Percentiles rank a stretch among this genome's conserved stretches.
phyloP scores from a whole-genome alignment of 2,113 vertebrate genomes.

The Hiodon alosoides region DNA sequence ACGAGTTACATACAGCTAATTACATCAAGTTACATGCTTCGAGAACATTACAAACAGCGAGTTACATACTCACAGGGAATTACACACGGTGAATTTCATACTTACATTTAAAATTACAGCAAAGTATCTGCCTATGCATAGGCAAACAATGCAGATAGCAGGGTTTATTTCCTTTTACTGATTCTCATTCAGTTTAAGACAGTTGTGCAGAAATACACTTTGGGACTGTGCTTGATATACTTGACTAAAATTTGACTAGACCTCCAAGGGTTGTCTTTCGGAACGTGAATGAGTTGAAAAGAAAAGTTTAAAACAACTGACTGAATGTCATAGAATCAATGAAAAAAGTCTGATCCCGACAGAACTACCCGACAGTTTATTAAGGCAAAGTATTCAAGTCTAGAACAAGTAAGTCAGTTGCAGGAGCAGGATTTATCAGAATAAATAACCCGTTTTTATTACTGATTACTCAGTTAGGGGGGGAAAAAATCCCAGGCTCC shows the following conservation, averaged over 20 bases:
- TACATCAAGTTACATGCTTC: no score
- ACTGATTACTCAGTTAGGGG: not conserved
- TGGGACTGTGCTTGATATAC: no score
- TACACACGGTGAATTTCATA: no score
- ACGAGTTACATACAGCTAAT: no score
- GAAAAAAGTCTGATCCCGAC: not conserved
- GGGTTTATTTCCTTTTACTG: no score
- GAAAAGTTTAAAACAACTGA: not conserved
- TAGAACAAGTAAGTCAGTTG: not conserved
- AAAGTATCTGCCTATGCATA: not conserved
- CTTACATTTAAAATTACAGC: not conserved
- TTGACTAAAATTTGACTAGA: not conserved
- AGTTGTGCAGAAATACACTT: no score
- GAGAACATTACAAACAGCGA: no score
- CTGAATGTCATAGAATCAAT: not conserved
- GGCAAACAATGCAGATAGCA: not conserved
- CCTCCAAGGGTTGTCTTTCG: no score
- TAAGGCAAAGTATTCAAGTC: not conserved
- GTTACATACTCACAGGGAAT: no score
- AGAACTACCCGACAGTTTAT: not conserved
- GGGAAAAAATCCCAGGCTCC: not conserved
- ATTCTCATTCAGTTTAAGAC: no score
- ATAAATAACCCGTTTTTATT: not conserved
- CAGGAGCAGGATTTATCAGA: not conserved
- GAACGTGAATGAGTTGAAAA: not conserved